A percentile compares a stretch with the other conserved stretches of the same genome.
These are phyloP conservation scores for Dipodomys stephensi DNA, from an alignment of 2,113 vertebrate species.

Conservation along the genomic window DNA sequence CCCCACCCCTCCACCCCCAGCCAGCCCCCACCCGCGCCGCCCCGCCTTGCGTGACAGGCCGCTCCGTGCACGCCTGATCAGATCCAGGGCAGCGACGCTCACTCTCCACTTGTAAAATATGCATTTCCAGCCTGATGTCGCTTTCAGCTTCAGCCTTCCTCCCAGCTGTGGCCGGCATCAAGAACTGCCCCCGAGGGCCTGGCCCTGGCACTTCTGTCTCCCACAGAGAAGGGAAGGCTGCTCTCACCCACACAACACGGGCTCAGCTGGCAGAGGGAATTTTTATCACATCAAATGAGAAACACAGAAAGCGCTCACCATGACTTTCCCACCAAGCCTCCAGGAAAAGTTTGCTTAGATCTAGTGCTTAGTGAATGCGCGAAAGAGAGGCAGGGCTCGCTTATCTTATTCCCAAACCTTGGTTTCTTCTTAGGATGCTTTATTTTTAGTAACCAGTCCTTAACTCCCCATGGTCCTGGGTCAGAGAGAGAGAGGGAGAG, in stretches of 20 bases:
- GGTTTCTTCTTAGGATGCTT: not conserved
- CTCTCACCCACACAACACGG: not conserved
- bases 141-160: not conserved
- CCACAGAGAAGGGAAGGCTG: not conserved
- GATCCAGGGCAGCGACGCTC: not conserved
- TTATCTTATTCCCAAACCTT: not conserved
- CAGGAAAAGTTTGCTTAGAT: not conserved
- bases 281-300: slow-evolving; percentile 34
- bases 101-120: slow-evolving; percentile 36
- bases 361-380: not conserved
- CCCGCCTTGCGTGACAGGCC: slow-evolving; percentile 57
- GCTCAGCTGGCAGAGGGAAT: slow-evolving; percentile 39
- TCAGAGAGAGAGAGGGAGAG: no score
- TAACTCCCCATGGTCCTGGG: not conserved
- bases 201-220: not conserved
- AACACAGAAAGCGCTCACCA: not conserved
- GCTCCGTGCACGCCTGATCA: slow-evolving; percentile 5
- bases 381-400: not conserved
- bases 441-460: not conserved
- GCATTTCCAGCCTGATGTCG: slow-evolving; percentile 39
- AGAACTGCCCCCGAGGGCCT: not conserved
- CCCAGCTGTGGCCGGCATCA: slow-evolving; percentile 11
- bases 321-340: not conserved
- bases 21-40: no score
- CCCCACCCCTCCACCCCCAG: not conserved